Evolutionary conservation across 2,888 invertebrate species (phyloP).

Genomic region (Brenthis daphne): DNA sequence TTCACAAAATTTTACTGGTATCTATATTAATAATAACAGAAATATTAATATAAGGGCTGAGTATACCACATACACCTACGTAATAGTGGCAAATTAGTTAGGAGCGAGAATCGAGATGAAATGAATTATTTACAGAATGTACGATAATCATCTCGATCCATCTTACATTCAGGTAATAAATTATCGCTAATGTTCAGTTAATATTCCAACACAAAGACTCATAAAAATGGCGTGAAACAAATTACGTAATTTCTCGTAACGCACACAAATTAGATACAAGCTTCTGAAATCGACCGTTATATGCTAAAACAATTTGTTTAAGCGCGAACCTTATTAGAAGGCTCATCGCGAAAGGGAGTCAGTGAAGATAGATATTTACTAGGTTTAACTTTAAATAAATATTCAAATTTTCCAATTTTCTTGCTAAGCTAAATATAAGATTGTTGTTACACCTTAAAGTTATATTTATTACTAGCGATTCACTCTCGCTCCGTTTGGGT

Average conservation of each 20-base stretch:
- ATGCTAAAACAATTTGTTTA: slow-evolving; percentile 70
- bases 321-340: slow-evolving; percentile 64
- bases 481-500: too few species aligned
- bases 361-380: slow-evolving; percentile 46
- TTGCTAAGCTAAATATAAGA: not conserved
- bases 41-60: too few species aligned
- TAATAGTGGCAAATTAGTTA: slow-evolving; percentile 25
- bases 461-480: too few species aligned
- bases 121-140: slow-evolving; percentile 37
- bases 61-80: not conserved
- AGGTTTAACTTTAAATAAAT: slow-evolving; percentile 63
- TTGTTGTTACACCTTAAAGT: too few species aligned
- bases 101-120: slow-evolving; percentile 12
- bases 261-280: slow-evolving; percentile 67
- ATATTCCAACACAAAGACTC: slow-evolving; percentile 56
- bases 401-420: slow-evolving; percentile 48
- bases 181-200: slow-evolving; percentile 48
- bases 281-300: slow-evolving; percentile 67
- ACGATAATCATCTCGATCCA: slow-evolving; percentile 43
- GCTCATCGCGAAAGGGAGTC: slow-evolving; percentile 57
- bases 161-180: slow-evolving; percentile 51
- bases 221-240: slow-evolving; percentile 64
- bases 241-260: slow-evolving; percentile 72
- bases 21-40: too few species aligned
- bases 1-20: too few species aligned